Evolutionary conservation across 2,888 invertebrate genomes (phyloP), one percentile per base, ranked within the genome.

Genomic region (Lasioglossum vierecki): DNA sequence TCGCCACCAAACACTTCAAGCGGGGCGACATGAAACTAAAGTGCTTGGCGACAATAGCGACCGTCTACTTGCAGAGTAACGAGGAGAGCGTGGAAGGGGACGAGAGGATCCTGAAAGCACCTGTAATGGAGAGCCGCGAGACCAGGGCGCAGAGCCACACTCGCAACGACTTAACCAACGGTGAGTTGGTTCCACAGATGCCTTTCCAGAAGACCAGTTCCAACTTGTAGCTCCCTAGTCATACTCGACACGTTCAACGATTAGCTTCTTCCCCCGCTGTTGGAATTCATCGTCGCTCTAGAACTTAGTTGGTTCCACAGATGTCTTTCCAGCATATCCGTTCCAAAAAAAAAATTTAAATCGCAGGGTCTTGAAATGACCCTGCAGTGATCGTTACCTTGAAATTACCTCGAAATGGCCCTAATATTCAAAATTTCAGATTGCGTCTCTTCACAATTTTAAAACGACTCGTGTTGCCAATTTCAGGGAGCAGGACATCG

Each of bases 11-110:
- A 94, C 98, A 98, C 95, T 98, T 98, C 95, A 97, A 96, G 93
- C 96, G 96, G 91, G 98, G 98, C 93, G 98, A 98, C 95, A 96
- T 98, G 96, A 98, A 98, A 95, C 96, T 98, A 91, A 98, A 98
- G 96, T 98, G 98, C 95, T 96, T 98, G 93, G 98, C 98, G 78
- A 98, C 97, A 90, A 98, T 98, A 95, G 97, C 97, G 63, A 97
- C 97, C 26, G 97, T 98, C 26, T 98, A 98, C 95, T 97, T 97
- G 96, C 96, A 97, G 88, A 98, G 97, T 94, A 98, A 98, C 95
- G 98, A 98, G 94, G 98, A 98, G 94, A 98, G 98, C 91, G 97
- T 98, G 44, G 97, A 97, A 94, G 97, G 98, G 15, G 97, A 97
- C 90, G 93, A 93, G 81, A 96, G 97, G 75, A 85, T 92, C 68